These are phyloP conservation scores for Dryomyza anilis DNA, from an alignment of 2,888 invertebrate species.

Conservation along the genomic window DNA sequence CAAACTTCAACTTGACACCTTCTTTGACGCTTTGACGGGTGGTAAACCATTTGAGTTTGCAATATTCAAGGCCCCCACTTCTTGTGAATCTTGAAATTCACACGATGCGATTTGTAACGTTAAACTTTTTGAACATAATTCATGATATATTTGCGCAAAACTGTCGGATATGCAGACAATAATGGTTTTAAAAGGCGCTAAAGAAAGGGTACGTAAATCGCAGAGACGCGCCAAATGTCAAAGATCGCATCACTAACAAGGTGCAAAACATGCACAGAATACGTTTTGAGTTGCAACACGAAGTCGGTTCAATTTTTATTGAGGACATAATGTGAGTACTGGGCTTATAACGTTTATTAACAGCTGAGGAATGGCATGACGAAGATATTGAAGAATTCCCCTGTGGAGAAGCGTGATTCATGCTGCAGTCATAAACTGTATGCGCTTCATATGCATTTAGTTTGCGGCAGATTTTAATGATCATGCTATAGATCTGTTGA, in stretches of 20 bases:
- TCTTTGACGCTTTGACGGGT: neutral
- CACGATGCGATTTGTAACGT: neutral
- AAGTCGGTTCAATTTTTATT: neutral
- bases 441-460: too few relatives aligned
- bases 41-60: neutral
- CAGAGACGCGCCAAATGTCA: conserved; percentile 22
- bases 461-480: too few relatives aligned
- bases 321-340: neutral
- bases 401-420: neutral
- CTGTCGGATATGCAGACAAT: neutral
- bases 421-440: too few relatives aligned
- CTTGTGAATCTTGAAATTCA: conserved; percentile 1
- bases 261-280: conserved; percentile 9
- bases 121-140: conserved; percentile 13
- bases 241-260: conserved; percentile 28
- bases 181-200: neutral
- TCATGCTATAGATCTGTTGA: too few relatives aligned
- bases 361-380: too few relatives aligned
- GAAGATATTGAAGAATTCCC: neutral
- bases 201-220: neutral
- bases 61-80: neutral
- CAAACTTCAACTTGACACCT: conserved; percentile 54
- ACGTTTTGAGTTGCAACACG: neutral
- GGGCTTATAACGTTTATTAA: too few relatives aligned
- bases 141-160: neutral